A percentile compares a stretch with the other conserved stretches of the same genome.
These are phyloP conservation scores for Podilymbus podiceps DNA, from an alignment of 2,113 vertebrate species.

Conservation along the genomic window DNA sequence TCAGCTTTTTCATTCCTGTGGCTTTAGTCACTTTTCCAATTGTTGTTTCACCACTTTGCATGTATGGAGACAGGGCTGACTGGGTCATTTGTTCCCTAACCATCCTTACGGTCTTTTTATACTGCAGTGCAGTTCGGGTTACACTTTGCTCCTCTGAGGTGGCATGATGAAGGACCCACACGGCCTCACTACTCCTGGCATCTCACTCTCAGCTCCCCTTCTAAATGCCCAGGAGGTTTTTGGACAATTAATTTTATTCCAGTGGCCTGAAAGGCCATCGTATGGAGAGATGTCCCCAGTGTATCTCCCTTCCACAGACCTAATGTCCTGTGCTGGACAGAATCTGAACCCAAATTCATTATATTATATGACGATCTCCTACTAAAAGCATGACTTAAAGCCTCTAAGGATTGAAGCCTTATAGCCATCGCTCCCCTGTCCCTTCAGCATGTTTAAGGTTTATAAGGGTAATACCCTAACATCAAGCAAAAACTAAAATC, in stretches of 20 bases:
- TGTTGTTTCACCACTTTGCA: background rate
- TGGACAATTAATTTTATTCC: background rate
- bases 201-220: background rate
- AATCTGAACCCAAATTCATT: background rate
- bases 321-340: background rate
- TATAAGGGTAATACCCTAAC: background rate
- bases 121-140: background rate
- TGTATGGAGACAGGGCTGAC: accelerated
- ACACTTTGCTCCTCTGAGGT: background rate
- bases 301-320: background rate
- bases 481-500: background rate
- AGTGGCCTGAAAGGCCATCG: background rate
- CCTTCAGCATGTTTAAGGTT: background rate
- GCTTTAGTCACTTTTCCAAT: background rate
- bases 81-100: background rate
- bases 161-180: background rate
- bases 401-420: background rate
- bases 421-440: background rate
- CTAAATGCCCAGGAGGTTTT: background rate
- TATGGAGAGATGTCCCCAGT: background rate
- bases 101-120: background rate
- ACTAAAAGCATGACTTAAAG: background rate
- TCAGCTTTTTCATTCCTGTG: background rate
- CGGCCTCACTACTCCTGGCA: background rate
- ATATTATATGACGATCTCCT: background rate